Conservation (phyloP, 2,797 vertebrate species). For the Hypotaenidia philippensis region DNA sequence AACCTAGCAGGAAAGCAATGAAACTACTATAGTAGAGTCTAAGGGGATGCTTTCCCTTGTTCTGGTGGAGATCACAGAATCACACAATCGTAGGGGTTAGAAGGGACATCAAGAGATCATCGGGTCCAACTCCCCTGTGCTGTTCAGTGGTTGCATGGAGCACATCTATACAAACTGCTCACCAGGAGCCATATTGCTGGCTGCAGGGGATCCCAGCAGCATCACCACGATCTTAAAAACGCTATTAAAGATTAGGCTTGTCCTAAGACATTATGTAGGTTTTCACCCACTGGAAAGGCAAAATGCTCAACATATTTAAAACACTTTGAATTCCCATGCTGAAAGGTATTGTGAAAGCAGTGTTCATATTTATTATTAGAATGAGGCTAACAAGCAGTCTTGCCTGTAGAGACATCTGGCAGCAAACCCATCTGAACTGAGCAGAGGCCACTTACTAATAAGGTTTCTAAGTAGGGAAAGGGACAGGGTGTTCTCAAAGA, state of each 20-base stretch:
- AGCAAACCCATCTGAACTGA: slow-evolving; percentile 27
- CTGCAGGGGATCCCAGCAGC: neutral
- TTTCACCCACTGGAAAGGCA: neutral
- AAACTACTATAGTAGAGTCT: neutral
- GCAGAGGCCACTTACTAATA: neutral
- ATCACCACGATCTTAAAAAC: neutral
- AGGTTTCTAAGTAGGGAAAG: slow-evolving; percentile 26
- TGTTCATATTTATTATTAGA: slow-evolving; percentile 41
- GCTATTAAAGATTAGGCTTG: neutral
- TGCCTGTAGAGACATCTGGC: slow-evolving; percentile 55
- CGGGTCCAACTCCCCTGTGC: too few species aligned
- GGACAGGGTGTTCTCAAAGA: slow-evolving; percentile 47
- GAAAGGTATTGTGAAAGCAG: slow-evolving; percentile 59
- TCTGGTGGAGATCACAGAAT: neutral
- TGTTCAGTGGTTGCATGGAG: neutral
- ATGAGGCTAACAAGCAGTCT: slow-evolving; percentile 45
- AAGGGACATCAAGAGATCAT: too few species aligned
- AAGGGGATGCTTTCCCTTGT: neutral
- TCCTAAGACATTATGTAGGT: neutral
- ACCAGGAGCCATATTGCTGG: neutral
- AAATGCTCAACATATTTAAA: slow-evolving; percentile 27
- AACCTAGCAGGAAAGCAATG: neutral
- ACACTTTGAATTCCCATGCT: slow-evolving; percentile 2
- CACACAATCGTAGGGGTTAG: too few species aligned
- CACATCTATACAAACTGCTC: neutral